Evolutionary conservation across 2,113 vertebrate species (phyloP), one percentile per base, ranked within the genome.

Genomic region (human): DNA sequence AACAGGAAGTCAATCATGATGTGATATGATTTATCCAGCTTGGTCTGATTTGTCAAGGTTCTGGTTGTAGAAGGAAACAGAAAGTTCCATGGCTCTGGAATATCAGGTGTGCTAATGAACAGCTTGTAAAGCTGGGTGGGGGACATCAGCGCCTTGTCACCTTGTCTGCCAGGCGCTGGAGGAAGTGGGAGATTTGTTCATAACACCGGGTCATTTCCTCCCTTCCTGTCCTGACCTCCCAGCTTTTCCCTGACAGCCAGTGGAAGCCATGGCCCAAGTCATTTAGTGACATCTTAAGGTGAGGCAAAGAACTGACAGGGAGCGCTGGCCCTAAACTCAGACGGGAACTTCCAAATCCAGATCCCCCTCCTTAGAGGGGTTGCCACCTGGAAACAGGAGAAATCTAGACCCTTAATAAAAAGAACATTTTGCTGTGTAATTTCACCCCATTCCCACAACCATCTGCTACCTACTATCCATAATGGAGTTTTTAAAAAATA

Each of bases 271-370:
- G 68, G 94, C 96, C 95, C 96, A 93, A 97, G 98, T 96, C 97
- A 45, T 93, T 95, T 84, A 98, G 98, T 98, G 99, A 98, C 98
- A 98, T 97, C 98, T 98, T 98, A 98, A 98, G 98, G 98, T 90
- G 96, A 97, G 90, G 93, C 50, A 3, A 82, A 98, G 98, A 98
- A 98, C 25, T 98, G 98, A 93, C 97, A 40, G 89, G 0, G 43
- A 1, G 1, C 2, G 14, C 23, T 10, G 64, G 70, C 59, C 30
- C 66, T 30, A 5, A 35, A 27, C 14, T 27, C 38, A 27, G 3
- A 61, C 3, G 4, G 55, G 45, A 64, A 6, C 35, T 40, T 45
- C 30, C 30, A 35, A 35, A 45, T 11, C n/a, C 43, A 16, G 23
- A 66, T 50, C 5, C 20, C 55, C n/a, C 40, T 3, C 68, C 23